phyloP scores from a whole-genome alignment of 1,140 invertebrate genomes.

The Nomia melanderi region DNA sequence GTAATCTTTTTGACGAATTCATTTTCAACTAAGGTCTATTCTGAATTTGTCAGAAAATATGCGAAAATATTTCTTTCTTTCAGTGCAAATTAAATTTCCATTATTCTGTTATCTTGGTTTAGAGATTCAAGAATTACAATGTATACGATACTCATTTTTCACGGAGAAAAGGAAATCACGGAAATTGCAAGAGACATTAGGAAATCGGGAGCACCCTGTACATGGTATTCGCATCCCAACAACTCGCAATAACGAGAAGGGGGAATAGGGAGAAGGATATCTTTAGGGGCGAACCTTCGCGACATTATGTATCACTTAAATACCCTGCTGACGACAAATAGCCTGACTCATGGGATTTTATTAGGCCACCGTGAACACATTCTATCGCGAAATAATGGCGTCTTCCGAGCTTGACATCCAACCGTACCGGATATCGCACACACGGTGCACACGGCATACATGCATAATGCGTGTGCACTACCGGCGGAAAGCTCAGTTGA shows the following conservation, averaged over 20 bases:
- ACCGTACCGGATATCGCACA: slow-evolving; percentile 4
- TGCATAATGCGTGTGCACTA: slow-evolving; percentile 15
- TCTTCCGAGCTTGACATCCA: slow-evolving; percentile 44
- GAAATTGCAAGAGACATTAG: not conserved
- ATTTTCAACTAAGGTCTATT: too few relatives aligned
- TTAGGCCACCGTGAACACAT: slow-evolving; percentile 60
- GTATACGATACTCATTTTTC: not conserved
- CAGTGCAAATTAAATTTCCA: too few relatives aligned
- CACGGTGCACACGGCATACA: not conserved
- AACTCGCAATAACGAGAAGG: slow-evolving; percentile 28
- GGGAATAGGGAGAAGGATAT: slow-evolving; percentile 15
- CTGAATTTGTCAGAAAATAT: too few relatives aligned
- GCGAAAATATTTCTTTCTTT: too few relatives aligned
- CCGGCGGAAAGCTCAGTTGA: not conserved
- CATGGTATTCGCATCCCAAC: slow-evolving; percentile 2
- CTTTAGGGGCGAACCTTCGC: slow-evolving; percentile 52
- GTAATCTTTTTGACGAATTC: too few relatives aligned
- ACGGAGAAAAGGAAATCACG: not conserved
- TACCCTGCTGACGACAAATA: slow-evolving; percentile 67
- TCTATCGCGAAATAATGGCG: slow-evolving; percentile 70
- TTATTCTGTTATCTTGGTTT: too few relatives aligned
- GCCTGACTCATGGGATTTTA: slow-evolving; percentile 73
- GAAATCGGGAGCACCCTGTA: not conserved
- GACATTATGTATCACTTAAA: slow-evolving; percentile 72
- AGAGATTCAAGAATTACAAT: not conserved